phyloP scores from a whole-genome alignment of 2,888 invertebrate genomes.

The Protula sp. region DNA sequence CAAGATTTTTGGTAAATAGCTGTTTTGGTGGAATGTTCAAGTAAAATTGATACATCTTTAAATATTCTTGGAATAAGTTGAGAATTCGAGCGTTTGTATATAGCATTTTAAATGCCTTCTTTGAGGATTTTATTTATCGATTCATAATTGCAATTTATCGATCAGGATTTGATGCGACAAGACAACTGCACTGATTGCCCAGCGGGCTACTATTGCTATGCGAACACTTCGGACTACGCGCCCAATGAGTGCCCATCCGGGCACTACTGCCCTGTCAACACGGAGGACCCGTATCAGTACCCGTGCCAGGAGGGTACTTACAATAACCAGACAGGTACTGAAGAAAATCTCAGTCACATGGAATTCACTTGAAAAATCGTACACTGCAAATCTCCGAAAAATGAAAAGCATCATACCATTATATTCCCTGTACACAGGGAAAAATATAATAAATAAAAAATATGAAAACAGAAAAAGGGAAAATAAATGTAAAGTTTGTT shows the following conservation, averaged over 20 bases:
- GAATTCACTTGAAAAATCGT: no score
- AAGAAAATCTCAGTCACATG: no score
- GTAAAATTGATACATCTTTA: no score
- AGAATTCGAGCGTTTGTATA: no score
- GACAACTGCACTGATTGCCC: constrained; percentile 38
- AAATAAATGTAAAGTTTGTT: no score
- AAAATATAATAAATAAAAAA: background rate
- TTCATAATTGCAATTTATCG: no score
- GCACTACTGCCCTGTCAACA: constrained; percentile 38
- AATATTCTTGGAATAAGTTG: no score
- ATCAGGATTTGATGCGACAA: constrained; percentile 41
- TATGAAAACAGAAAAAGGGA: background rate
- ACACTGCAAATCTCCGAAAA: no score
- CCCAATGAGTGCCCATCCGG: constrained; percentile 40
- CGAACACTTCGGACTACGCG: constrained; percentile 41
- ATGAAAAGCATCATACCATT: background rate
- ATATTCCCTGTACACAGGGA: background rate
- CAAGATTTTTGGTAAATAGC: no score
- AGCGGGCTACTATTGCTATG: constrained; percentile 42
- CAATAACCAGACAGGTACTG: constrained; percentile 32
- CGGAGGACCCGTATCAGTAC: constrained; percentile 34
- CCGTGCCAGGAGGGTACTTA: constrained; percentile 43
- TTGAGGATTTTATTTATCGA: no score
- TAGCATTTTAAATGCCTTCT: no score
- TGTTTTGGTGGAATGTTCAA: no score